Percentiles rank a stretch among this genome's conserved stretches.
These are phyloP conservation scores for Mycteria americana DNA, from an alignment of 2,797 vertebrate species.

Conservation along the genomic window DNA sequence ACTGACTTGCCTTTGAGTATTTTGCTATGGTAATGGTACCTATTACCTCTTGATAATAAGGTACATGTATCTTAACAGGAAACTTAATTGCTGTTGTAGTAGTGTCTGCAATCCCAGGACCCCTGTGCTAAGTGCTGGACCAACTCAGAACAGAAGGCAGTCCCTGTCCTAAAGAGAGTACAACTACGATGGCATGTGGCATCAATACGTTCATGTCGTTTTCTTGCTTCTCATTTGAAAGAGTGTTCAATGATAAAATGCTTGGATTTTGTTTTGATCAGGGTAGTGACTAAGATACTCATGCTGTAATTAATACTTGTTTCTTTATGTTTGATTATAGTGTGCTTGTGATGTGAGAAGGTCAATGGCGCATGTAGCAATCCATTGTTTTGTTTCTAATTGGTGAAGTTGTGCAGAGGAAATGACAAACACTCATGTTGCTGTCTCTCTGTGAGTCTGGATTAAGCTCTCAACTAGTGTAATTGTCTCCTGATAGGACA, in stretches of 20 bases:
- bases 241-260: neutral
- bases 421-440: neutral
- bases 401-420: neutral
- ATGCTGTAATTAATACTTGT: neutral
- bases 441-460: neutral
- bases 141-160: neutral
- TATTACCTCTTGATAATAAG: neutral
- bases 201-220: fast-evolving
- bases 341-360: neutral
- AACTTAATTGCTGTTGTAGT: neutral
- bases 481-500: neutral
- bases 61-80: neutral
- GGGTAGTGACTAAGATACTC: neutral
- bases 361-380: constrained; percentile 5
- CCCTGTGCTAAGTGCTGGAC: neutral
- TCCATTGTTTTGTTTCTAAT: neutral
- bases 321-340: neutral
- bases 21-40: neutral
- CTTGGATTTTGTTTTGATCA: neutral
- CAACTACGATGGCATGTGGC: neutral
- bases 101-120: neutral
- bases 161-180: neutral
- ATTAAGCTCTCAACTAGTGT: neutral
- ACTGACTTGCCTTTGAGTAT: neutral
- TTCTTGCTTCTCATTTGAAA: neutral